phyloP scores from a whole-genome alignment of 2,797 vertebrate species.

The Bradypodion pumilum region DNA sequence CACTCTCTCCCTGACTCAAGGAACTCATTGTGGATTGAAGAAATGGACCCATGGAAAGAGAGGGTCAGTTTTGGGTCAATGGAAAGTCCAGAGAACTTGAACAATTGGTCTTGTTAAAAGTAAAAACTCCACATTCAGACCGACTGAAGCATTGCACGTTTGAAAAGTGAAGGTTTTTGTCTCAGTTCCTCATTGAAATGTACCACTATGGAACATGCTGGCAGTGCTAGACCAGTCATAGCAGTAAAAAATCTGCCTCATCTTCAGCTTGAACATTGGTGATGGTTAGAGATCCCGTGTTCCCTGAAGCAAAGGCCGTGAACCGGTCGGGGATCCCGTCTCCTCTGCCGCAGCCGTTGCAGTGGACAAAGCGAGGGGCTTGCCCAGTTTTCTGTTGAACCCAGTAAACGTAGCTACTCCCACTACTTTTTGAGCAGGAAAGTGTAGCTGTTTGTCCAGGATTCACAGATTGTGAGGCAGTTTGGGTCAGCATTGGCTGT shows the following conservation, averaged over 20 bases:
- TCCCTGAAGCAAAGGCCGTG: no score
- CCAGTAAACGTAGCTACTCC: accelerated
- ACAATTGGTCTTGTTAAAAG: no score
- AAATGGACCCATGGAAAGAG: no score
- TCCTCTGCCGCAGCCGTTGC: not conserved
- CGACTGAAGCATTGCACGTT: no score
- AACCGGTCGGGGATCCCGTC: not conserved
- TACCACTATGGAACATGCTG: no score
- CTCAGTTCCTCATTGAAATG: no score
- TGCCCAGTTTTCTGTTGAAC: not conserved
- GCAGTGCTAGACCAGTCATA: accelerated
- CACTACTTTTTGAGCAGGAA: not conserved
- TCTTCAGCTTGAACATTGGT: slow-evolving; percentile 20
- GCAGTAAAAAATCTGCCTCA: not conserved
- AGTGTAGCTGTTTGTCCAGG: not conserved
- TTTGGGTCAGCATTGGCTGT: not conserved
- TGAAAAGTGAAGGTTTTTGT: not conserved
- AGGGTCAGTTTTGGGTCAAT: no score
- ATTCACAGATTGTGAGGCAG: not conserved
- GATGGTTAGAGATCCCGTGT: no score
- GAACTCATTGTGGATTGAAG: no score
- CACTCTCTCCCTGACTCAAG: no score
- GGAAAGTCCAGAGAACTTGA: no score
- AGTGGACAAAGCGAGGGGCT: not conserved
- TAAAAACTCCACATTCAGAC: no score